A percentile compares a stretch with the other conserved stretches of the same genome.
Conservation (phyloP, 2,888 invertebrate species). For the Trilocha varians region DNA sequence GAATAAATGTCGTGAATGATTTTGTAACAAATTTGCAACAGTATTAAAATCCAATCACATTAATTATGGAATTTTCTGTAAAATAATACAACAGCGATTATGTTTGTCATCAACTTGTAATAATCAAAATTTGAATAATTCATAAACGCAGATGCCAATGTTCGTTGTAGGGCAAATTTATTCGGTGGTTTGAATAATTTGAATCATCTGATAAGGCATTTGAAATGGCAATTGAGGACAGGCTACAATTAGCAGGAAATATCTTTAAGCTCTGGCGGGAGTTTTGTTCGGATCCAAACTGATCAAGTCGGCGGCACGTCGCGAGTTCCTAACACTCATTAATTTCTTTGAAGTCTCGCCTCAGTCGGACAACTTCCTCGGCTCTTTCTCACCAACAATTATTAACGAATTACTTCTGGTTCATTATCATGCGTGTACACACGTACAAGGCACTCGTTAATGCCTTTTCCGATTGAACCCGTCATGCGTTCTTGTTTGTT, state of each 20-base stretch:
- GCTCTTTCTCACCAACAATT: conserved; percentile 58
- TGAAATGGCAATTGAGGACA: conserved; percentile 30
- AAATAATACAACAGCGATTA: background rate
- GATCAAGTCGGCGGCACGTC: conserved; percentile 65
- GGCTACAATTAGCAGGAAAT: conserved; percentile 52
- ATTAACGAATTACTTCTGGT: conserved; percentile 60
- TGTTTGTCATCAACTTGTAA: conserved; percentile 16
- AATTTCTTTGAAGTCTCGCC: conserved; percentile 67
- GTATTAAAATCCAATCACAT: background rate
- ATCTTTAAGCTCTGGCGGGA: conserved; percentile 48
- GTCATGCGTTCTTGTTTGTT: conserved; percentile 6
- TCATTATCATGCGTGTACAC: conserved; percentile 46
- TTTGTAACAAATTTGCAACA: too few relatives aligned
- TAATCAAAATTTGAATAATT: conserved; percentile 23
- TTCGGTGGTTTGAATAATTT: conserved; percentile 38
- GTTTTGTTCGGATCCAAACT: conserved; percentile 72
- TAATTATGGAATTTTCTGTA: background rate
- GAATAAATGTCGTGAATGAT: background rate
- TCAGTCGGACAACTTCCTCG: conserved; percentile 50
- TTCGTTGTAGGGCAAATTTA: conserved; percentile 25
- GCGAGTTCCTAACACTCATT: conserved; percentile 69
- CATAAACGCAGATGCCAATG: conserved; percentile 23
- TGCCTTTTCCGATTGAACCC: conserved; percentile 36
- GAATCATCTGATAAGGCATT: conserved; percentile 36
- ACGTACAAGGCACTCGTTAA: conserved; percentile 35